phyloP scores from a whole-genome alignment of 2,888 invertebrate genomes.

The Magallana nippona region DNA sequence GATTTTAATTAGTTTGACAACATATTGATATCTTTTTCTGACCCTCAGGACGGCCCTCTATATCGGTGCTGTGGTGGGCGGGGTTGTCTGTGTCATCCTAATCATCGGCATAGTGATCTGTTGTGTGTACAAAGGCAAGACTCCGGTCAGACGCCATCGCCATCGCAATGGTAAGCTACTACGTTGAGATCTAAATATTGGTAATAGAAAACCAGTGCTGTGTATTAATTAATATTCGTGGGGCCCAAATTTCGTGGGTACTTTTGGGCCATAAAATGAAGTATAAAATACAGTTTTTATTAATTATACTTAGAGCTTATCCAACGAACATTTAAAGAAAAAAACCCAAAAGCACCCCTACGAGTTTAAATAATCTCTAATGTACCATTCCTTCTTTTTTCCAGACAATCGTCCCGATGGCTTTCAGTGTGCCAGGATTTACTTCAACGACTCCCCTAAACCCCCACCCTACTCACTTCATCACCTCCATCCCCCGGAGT shows the following conservation, averaged over 20 bases:
- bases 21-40: too few relatives aligned
- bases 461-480: conserved; percentile 28
- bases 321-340: too few relatives aligned
- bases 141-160: conserved; percentile 23
- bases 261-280: too few relatives aligned
- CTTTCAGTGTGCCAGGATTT: conserved; percentile 19
- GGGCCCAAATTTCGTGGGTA: too few relatives aligned
- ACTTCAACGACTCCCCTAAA: not conserved
- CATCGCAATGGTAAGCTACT: not conserved
- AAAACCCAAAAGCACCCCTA: too few relatives aligned
- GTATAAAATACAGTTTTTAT: too few relatives aligned
- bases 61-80: conserved; percentile 19
- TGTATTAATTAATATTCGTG: too few relatives aligned
- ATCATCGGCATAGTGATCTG: conserved; percentile 31
- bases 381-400: not conserved
- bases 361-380: too few relatives aligned
- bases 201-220: too few relatives aligned
- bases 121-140: conserved; percentile 38
- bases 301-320: too few relatives aligned
- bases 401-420: not conserved
- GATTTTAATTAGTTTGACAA: too few relatives aligned
- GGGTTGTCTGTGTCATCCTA: not conserved
- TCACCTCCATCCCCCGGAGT: not conserved
- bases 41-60: conserved; percentile 13
- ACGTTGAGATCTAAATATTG: not conserved